phyloP scores from a whole-genome alignment of 2,888 invertebrate species.

The Mamestra brassicae region DNA sequence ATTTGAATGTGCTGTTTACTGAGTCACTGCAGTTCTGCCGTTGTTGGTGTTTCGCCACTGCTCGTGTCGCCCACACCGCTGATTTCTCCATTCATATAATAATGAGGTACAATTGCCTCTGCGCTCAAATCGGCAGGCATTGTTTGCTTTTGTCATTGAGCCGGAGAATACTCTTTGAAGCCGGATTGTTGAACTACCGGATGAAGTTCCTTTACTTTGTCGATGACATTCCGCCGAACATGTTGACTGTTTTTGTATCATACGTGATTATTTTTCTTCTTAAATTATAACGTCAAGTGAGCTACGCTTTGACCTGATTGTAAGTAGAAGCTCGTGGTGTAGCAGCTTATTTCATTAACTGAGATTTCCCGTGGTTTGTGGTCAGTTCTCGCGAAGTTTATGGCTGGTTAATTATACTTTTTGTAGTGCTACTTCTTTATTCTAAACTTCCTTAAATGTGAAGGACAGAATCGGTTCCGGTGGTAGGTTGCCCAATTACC shows the following conservation, averaged over 20 bases:
- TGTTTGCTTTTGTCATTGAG: conserved; percentile 86
- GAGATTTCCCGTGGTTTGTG: conserved; percentile 62
- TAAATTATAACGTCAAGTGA: conserved; percentile 20
- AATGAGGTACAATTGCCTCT: conserved; percentile 81
- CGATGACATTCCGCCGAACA: conserved; percentile 46
- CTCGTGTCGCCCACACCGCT: conserved; percentile 79
- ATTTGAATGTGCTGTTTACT: conserved; percentile 78
- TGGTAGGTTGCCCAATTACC: conserved; percentile 69
- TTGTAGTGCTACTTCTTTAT: conserved; percentile 72
- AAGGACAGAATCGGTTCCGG: conserved; percentile 78
- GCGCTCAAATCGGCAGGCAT: conserved; percentile 77
- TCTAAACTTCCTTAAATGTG: conserved; percentile 76
- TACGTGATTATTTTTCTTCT: neutral
- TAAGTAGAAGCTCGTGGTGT: conserved; percentile 57
- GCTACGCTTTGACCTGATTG: conserved; percentile 68
- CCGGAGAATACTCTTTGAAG: conserved; percentile 77
- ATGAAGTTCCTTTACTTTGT: conserved; percentile 64
- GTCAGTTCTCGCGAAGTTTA: conserved; percentile 62
- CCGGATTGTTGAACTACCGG: conserved; percentile 71
- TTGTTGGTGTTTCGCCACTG: conserved; percentile 78
- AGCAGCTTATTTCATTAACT: conserved; percentile 62
- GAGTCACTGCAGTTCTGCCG: conserved; percentile 78
- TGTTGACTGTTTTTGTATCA: conserved; percentile 33
- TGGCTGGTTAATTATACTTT: conserved; percentile 52
- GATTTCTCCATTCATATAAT: conserved; percentile 88